phyloP scores from a whole-genome alignment of 2,797 vertebrate species.

The Mycteria americana region DNA sequence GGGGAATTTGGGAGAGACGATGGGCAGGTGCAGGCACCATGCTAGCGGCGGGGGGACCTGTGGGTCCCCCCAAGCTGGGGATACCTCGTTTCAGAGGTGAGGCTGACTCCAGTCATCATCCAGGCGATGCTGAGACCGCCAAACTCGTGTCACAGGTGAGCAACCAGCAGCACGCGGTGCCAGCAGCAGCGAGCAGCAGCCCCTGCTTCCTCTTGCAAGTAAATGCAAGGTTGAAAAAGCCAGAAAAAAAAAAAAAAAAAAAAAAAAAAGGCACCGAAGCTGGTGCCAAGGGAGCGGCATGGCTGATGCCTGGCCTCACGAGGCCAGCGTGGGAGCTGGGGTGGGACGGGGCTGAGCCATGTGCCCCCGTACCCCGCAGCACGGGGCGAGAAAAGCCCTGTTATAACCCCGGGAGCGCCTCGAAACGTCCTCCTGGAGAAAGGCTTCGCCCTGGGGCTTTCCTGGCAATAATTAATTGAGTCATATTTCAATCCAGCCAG shows the following conservation, averaged over 20 bases:
- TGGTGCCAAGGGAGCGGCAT: background rate
- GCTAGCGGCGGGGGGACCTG: fast-evolving
- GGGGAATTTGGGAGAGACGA: background rate
- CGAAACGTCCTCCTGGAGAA: background rate
- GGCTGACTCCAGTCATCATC: too few relatives aligned
- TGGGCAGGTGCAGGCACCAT: fast-evolving
- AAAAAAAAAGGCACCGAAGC: background rate
- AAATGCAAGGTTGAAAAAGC: background rate
- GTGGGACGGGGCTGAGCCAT: background rate
- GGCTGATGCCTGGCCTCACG: fast-evolving
- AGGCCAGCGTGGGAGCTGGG: background rate
- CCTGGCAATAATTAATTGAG: slow-evolving; percentile 64
- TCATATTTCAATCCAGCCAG: slow-evolving; percentile 66
- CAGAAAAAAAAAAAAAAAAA: fast-evolving
- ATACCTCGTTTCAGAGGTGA: fast-evolving
- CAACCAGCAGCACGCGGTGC: fast-evolving
- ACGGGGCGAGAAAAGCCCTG: background rate
- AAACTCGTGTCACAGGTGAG: background rate
- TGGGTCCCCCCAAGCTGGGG: background rate
- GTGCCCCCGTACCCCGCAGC: fast-evolving
- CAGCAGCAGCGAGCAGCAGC: background rate
- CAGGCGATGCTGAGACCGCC: background rate
- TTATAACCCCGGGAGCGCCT: background rate
- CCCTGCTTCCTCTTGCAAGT: background rate
- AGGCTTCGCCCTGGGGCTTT: background rate